Conservation (phyloP, 1,140 invertebrate species). For the Ceratosolen fusciceps region DNA sequence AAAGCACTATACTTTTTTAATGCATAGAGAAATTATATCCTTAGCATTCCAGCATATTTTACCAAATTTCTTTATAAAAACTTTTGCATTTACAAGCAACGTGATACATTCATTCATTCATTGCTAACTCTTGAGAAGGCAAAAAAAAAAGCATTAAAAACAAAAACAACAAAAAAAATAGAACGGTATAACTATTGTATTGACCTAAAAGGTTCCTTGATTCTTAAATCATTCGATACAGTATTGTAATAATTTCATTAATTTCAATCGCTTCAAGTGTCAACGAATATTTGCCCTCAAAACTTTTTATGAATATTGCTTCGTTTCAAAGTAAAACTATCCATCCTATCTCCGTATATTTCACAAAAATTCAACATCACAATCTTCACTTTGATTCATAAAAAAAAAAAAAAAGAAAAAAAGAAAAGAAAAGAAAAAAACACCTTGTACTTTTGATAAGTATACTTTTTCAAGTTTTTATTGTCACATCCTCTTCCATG, state of each 20-base stretch:
- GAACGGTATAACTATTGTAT: slow-evolving; percentile 34
- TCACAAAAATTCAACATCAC: not conserved
- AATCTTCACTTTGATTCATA: not conserved
- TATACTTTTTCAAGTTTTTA: not conserved
- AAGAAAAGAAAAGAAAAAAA: no score
- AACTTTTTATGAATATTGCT: not conserved
- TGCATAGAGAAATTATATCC: slow-evolving; percentile 36
- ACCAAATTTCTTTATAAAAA: slow-evolving; percentile 41
- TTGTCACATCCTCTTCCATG: not conserved
- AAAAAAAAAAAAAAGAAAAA: no score
- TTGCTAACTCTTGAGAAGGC: slow-evolving; percentile 26
- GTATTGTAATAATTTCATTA: slow-evolving; percentile 50
- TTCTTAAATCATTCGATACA: slow-evolving; percentile 45
- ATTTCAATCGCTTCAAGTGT: slow-evolving; percentile 20
- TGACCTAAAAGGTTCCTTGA: slow-evolving; percentile 26
- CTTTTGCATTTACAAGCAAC: slow-evolving; percentile 46
- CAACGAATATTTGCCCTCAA: not conserved
- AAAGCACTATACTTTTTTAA: slow-evolving; percentile 48
- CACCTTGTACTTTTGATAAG: not conserved
- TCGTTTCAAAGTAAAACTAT: not conserved
- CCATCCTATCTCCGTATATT: not conserved
- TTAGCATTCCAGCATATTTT: slow-evolving; percentile 46
- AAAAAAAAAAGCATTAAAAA: no score
- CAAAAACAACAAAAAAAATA: no score
- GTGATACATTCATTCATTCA: no score